Evolutionary conservation across 2,888 invertebrate genomes (phyloP).

Genomic region (Phalera bucephala): DNA sequence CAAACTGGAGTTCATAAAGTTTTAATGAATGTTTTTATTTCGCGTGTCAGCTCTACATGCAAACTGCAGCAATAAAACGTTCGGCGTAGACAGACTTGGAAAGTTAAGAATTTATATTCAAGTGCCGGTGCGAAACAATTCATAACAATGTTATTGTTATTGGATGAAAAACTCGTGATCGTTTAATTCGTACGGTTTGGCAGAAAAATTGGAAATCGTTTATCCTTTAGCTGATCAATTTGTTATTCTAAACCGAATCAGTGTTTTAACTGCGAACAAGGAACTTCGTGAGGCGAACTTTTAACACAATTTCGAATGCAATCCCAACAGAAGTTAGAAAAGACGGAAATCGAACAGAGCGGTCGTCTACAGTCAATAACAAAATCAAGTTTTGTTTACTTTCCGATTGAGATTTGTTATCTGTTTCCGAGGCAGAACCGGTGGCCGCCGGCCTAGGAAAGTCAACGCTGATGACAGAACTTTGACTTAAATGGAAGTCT

Average conservation of each 20-base stretch:
- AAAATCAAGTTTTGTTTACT: constrained; percentile 69
- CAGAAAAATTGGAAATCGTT: constrained; percentile 19
- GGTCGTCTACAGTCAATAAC: constrained; percentile 50
- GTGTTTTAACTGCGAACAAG: constrained; percentile 47
- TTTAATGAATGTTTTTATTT: constrained; percentile 15
- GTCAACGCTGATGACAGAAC: constrained; percentile 76
- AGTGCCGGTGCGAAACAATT: constrained; percentile 13
- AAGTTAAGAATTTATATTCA: constrained; percentile 15
- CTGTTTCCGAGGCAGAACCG: constrained; percentile 45
- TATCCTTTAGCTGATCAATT: constrained; percentile 44
- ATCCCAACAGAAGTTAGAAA: constrained; percentile 55
- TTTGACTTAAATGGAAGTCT: constrained; percentile 77
- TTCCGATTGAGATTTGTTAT: constrained; percentile 59
- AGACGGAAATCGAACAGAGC: constrained; percentile 56
- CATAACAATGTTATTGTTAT: constrained; percentile 9
- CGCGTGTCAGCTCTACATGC: not conserved
- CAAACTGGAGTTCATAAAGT: constrained; percentile 26
- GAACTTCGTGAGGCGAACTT: constrained; percentile 64
- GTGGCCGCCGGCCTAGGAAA: constrained; percentile 57
- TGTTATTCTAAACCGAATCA: constrained; percentile 54
- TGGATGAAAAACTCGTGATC: constrained; percentile 8
- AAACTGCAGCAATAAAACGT: constrained; percentile 20
- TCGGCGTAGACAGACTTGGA: constrained; percentile 15
- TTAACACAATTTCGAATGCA: constrained; percentile 67
- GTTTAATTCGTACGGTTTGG: constrained; percentile 16